Conservation (phyloP, 2,888 invertebrate genomes). For the Amphimallon solstitiale region DNA sequence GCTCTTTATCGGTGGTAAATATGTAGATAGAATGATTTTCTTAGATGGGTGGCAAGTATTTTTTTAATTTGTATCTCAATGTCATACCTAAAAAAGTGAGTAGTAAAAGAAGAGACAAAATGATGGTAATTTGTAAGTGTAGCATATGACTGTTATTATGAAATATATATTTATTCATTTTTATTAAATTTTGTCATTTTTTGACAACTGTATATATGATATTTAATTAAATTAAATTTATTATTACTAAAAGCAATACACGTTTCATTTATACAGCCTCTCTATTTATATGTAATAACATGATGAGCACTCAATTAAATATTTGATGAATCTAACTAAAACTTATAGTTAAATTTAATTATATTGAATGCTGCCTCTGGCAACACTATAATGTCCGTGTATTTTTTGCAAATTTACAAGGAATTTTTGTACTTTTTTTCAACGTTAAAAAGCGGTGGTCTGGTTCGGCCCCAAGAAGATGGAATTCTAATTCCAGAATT, state of each 20-base stretch:
- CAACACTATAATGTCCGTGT: too few species aligned
- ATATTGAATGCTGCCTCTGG: too few species aligned
- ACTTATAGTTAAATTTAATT: too few species aligned
- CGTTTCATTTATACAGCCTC: background rate
- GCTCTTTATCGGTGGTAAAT: slow-evolving; percentile 36
- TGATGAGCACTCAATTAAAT: too few species aligned
- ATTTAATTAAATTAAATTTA: slow-evolving; percentile 37
- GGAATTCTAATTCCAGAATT: too few species aligned
- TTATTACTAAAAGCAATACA: slow-evolving; percentile 24
- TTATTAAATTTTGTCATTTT: slow-evolving; percentile 40
- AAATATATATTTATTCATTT: slow-evolving; percentile 40
- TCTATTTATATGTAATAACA: too few species aligned
- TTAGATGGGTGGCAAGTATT: slow-evolving; percentile 37
- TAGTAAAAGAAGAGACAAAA: slow-evolving; percentile 18
- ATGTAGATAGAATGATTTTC: slow-evolving; percentile 37
- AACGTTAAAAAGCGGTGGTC: too few species aligned
- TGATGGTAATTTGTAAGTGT: slow-evolving; percentile 31
- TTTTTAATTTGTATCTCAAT: slow-evolving; percentile 35
- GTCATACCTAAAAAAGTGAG: slow-evolving; percentile 22
- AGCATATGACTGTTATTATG: slow-evolving; percentile 36
- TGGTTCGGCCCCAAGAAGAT: too few species aligned
- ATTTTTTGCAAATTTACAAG: too few species aligned
- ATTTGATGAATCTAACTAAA: too few species aligned
- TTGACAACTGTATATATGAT: slow-evolving; percentile 36
- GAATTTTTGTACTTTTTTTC: too few species aligned